Evolutionary conservation across 2,113 vertebrate species (phyloP), one percentile per base, ranked within the genome.

Genomic region (Dendrocopos noguchii): DNA sequence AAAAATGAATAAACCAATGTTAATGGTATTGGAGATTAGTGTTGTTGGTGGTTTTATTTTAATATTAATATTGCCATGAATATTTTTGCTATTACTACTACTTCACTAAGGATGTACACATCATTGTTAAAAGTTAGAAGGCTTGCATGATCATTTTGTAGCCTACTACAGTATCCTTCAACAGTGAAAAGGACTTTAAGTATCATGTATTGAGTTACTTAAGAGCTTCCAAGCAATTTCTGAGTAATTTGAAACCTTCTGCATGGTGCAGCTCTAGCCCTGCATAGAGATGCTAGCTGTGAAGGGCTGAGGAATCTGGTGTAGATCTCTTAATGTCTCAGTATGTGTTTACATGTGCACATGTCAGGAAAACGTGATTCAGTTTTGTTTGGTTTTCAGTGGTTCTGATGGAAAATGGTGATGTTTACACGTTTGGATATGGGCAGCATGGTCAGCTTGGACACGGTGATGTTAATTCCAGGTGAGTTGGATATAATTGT

Each of bases 321-420:
- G 10, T 31, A 55, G 7, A 14, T 55, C 27, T 50, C 34, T 44
- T 33, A 33, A 24, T 34, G 60, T 81, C 80, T 71, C 42, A 68
- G 17, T 66, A 18, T 14, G 3, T 50, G 2, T 64, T 82, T 28
- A 74, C 6, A 14, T 21, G 8, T 77, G 9, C 6, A 5, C 73
- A 34, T 56, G 63, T 31, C 56, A 73, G 67, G 89, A 95, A 81
- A 94, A 67, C 52, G 50, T 28, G 57, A 2, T 63, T 85, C 2
- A 29, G 59, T 46, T 81, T 39, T 61, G 6, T 47, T 88, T 95
- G 4, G 93, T 96, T 94, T 97, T 87, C 96, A 99, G 99, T 99
- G 98, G 98, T 99, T 82, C 97, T 99, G 91, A 99, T 99, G 99
- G 99, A 99, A 95, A 99, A 99, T 84, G 99, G 99, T 85, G 99